Evolutionary conservation across 2,797 vertebrate genomes (phyloP), one percentile per base, ranked within the genome.

Genomic region (Alfaro cultratus): DNA sequence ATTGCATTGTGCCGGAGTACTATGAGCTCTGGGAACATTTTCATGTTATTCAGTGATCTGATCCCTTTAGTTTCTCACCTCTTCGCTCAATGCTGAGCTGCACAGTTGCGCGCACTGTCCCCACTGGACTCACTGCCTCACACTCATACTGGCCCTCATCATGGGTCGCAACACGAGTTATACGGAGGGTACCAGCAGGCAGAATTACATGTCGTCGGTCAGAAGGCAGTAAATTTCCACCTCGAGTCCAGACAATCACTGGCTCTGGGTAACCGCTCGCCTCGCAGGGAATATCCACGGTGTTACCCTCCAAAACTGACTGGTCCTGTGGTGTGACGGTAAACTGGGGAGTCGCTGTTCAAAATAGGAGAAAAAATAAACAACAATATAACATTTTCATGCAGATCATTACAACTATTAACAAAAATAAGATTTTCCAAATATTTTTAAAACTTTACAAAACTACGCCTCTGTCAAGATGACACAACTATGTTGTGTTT

Each of bases 111-210:
- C 89, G 95, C 49, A 97, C 96, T 0, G 97, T 97, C 57, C 99
- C 98, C 0, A 99, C 96, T 15, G 97, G 96, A 90, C 96, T 99
- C 86, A 98, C 96, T 0, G 98, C 98, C 92, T 99, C 98, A 88
- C 99, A 99, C 91, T 99, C 98, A 0, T 99, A 99, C 91, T 99
- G 97, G 76, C 98, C 98, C 89, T 99, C 98, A 73, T 99, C 99
- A 1, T 99, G 98, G 26, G 97, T 95, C 0, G 97, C 97, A 45
- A 99, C 97, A 0, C 94, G 95, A 6, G 96, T 96, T 93, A 99
- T 98, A 75, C 97, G 96, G 18, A 99, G 94, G 0, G 97, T 96
- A n/a, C 99, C 98, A 0, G 97, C 94, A 0, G 98, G 97, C 1
- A 99, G 92, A 60, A 99, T 96, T 49, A 96, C 91, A 36, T 99